Percentiles rank a stretch among this genome's conserved stretches.
phyloP scores from a whole-genome alignment of 2,113 vertebrate species.

The Lampris incognitus region DNA sequence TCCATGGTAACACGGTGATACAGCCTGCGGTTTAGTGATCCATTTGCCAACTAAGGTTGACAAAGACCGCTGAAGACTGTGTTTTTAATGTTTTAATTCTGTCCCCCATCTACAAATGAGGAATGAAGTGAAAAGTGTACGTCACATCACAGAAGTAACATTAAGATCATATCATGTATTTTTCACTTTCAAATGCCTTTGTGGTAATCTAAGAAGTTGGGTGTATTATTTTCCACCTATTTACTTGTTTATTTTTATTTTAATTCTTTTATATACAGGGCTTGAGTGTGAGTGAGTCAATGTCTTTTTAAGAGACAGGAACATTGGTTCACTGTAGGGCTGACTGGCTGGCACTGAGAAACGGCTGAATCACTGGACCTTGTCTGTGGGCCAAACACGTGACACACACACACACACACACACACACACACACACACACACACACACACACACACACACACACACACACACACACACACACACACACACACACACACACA shows the following conservation, averaged over 20 bases:
- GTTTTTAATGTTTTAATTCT: no score
- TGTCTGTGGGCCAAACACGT: constrained; percentile 38
- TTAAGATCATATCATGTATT: constrained; percentile 41
- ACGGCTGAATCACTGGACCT: constrained; percentile 52
- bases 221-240: constrained; percentile 14
- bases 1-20: no score
- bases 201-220: neutral
- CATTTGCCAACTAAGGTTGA: no score
- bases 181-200: constrained; percentile 17
- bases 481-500: neutral
- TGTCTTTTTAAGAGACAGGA: constrained; percentile 40
- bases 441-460: neutral
- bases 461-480: neutral
- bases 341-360: constrained; percentile 42
- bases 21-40: no score
- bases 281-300: constrained; percentile 7
- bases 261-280: constrained; percentile 24
- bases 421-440: neutral
- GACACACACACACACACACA: constrained; percentile 2
- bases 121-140: no score
- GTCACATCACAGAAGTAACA: no score
- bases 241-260: no score
- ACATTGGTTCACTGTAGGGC: constrained; percentile 38
- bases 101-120: no score
- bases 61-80: no score